Conservation (phyloP, 2,888 invertebrate genomes). For the Leistus spinibarbis region DNA sequence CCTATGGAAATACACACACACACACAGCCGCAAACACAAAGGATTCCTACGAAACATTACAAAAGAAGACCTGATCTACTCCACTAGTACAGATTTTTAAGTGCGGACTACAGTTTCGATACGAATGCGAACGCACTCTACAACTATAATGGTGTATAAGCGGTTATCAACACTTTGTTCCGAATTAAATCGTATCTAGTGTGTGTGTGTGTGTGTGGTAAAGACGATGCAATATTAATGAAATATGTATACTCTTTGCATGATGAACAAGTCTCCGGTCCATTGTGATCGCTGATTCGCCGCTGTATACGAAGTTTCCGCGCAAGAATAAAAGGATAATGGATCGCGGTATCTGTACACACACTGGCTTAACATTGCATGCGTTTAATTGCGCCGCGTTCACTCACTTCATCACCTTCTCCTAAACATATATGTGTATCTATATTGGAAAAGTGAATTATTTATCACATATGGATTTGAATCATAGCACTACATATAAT, state of each 20-base stretch:
- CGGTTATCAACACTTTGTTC: conserved; percentile 22
- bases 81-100: conserved; percentile 34
- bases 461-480: too few species aligned
- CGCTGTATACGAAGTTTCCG: not conserved
- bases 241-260: conserved; percentile 37
- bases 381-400: not conserved
- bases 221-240: conserved; percentile 38
- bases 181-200: conserved; percentile 33
- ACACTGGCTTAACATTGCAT: not conserved
- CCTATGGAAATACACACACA: not conserved
- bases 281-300: conserved; percentile 11
- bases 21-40: conserved; percentile 18
- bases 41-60: conserved; percentile 28
- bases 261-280: conserved; percentile 11
- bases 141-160: not conserved
- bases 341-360: too few species aligned
- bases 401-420: not conserved
- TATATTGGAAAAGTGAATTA: too few species aligned
- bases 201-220: not conserved
- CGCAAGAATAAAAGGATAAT: not conserved
- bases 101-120: conserved; percentile 34
- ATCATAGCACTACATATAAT: too few species aligned
- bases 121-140: not conserved
- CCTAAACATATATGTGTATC: not conserved
- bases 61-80: conserved; percentile 38